A percentile compares a stretch with the other conserved stretches of the same genome.
phyloP scores from a whole-genome alignment of 2,888 invertebrate genomes.

The Napeogenes inachia region DNA sequence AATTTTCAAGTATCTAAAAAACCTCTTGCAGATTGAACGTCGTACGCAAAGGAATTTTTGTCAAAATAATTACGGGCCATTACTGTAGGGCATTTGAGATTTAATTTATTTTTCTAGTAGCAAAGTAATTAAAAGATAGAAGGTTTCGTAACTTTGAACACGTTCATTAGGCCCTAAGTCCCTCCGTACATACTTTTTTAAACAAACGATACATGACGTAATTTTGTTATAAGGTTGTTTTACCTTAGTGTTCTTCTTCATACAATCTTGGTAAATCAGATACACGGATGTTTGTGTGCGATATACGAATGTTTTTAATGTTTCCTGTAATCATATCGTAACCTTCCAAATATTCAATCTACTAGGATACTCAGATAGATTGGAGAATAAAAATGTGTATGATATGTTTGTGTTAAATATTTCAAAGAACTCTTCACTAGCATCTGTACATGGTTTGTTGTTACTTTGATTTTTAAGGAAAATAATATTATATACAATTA shows the following conservation, averaged over 20 bases:
- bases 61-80: slow-evolving; percentile 36
- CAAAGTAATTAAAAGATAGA: slow-evolving; percentile 64
- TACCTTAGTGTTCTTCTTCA: slow-evolving; percentile 61
- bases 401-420: too few relatives aligned
- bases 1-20: slow-evolving; percentile 19
- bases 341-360: too few relatives aligned
- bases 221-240: slow-evolving; percentile 75
- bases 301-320: slow-evolving; percentile 7
- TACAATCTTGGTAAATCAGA: slow-evolving; percentile 36
- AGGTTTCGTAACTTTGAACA: slow-evolving; percentile 71
- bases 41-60: slow-evolving; percentile 17
- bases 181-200: slow-evolving; percentile 57
- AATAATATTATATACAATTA: too few relatives aligned
- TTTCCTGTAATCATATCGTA: too few relatives aligned
- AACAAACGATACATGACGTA: slow-evolving; percentile 69
- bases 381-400: too few relatives aligned
- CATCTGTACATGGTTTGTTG: too few relatives aligned
- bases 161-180: slow-evolving; percentile 65
- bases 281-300: not conserved
- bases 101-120: slow-evolving; percentile 34
- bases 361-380: too few relatives aligned
- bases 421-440: too few relatives aligned
- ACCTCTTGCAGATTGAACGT: slow-evolving; percentile 5
- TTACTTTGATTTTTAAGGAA: too few relatives aligned
- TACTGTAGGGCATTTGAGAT: slow-evolving; percentile 49